Evolutionary conservation across 2,888 invertebrate genomes (phyloP).

Genomic region (Catocala sponsa): DNA sequence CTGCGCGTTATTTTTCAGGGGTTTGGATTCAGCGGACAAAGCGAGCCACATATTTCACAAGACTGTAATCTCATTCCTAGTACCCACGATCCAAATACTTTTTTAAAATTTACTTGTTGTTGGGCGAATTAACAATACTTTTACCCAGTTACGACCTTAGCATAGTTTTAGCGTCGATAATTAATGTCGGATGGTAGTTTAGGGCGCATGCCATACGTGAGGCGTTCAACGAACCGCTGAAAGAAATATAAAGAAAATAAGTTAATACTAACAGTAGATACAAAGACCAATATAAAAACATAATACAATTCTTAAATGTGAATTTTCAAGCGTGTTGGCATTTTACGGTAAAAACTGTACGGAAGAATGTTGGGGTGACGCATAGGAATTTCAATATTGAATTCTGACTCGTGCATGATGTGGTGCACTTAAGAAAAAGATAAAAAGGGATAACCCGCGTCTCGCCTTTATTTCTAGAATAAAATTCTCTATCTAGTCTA

Average conservation of each 20-base stretch:
- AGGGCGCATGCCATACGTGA: no score
- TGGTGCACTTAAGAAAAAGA: neutral
- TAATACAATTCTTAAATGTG: neutral
- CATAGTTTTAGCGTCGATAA: constrained; percentile 50
- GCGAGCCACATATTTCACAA: constrained; percentile 81
- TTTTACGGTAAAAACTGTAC: neutral
- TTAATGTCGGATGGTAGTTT: constrained; percentile 30
- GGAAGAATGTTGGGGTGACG: neutral
- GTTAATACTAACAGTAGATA: no score
- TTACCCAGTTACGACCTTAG: constrained; percentile 37
- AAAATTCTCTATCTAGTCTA: neutral
- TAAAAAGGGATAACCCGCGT: no score
- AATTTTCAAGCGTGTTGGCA: no score
- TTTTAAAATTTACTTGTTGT: constrained; percentile 63
- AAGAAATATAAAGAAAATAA: no score
- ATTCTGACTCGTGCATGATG: constrained; percentile 1
- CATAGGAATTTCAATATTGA: constrained; percentile 8
- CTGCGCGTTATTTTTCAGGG: constrained; percentile 79
- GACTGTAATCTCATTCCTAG: constrained; percentile 80
- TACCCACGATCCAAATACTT: constrained; percentile 71
- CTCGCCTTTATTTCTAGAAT: neutral
- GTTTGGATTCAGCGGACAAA: constrained; percentile 79
- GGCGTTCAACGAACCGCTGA: constrained; percentile 20
- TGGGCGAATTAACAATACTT: constrained; percentile 40
- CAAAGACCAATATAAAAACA: neutral